These are phyloP conservation scores for Amphipoea oculea DNA, from an alignment of 2,888 invertebrate species.

Conservation along the genomic window DNA sequence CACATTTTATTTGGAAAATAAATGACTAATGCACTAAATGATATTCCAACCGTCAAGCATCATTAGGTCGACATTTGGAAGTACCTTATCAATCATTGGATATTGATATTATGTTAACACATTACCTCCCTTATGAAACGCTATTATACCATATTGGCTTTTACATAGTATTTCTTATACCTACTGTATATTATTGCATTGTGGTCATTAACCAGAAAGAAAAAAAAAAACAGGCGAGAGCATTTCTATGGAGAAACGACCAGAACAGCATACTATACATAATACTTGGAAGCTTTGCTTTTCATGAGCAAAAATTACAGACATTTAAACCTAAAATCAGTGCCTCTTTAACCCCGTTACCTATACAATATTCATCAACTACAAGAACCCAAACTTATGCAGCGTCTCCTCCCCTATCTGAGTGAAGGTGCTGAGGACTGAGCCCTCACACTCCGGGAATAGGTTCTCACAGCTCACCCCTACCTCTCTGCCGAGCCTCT, in stretches of 20 bases:
- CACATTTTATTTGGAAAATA: constrained; percentile 14
- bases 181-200: neutral
- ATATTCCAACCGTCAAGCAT: constrained; percentile 68
- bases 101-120: constrained; percentile 1
- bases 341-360: neutral
- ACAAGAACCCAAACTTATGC: constrained; percentile 83
- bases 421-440: constrained; percentile 91
- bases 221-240: too few species aligned
- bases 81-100: constrained; percentile 33
- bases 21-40: constrained; percentile 8
- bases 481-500: constrained; percentile 91
- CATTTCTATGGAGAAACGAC: too few species aligned
- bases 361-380: neutral
- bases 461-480: constrained; percentile 89
- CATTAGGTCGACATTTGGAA: constrained; percentile 68
- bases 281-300: neutral
- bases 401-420: constrained; percentile 86
- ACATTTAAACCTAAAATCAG: neutral
- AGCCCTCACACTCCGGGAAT: constrained; percentile 92
- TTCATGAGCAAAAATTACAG: neutral
- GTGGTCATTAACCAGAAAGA: too few species aligned
- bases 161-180: neutral
- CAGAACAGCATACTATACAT: too few species aligned
- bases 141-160: neutral
- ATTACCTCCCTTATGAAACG: constrained; percentile 3